phyloP scores from a whole-genome alignment of 2,888 invertebrate genomes.

The Chloromyia formosa region DNA sequence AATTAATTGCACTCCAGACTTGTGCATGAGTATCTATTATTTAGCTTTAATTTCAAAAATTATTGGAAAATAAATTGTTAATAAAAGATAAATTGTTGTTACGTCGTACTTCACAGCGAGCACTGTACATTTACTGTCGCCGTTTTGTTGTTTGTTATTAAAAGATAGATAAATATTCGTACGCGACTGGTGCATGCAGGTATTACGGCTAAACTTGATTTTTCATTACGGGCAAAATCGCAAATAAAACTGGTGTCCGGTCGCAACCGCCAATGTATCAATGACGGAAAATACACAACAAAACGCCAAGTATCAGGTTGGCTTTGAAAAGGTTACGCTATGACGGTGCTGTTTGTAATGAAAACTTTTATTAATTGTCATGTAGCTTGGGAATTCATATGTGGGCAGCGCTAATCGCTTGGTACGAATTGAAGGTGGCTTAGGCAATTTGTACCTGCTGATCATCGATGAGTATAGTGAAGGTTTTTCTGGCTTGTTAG shows the following conservation, averaged over 20 bases:
- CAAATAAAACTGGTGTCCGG: neutral
- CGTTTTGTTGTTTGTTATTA: neutral
- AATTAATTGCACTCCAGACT: neutral
- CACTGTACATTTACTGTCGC: neutral
- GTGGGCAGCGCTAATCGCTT: neutral
- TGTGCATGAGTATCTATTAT: no score
- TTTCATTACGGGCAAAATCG: slow-evolving; percentile 22
- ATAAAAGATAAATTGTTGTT: slow-evolving; percentile 37
- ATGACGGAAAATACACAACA: neutral
- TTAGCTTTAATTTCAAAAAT: neutral
- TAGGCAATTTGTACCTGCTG: neutral
- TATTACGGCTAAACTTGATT: slow-evolving; percentile 35
- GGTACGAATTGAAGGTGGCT: neutral
- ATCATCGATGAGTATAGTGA: no score
- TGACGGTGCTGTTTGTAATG: neutral
- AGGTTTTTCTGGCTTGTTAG: no score
- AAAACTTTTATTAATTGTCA: neutral
- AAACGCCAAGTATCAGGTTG: neutral
- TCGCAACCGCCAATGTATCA: neutral
- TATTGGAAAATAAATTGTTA: slow-evolving; percentile 36
- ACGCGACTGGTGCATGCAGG: neutral
- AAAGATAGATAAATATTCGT: neutral
- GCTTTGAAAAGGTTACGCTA: neutral
- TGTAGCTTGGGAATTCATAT: neutral
- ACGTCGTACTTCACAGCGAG: slow-evolving; percentile 14